A percentile compares a stretch with the other conserved stretches of the same genome.
These are phyloP conservation scores for Tachuris rubrigastra DNA, from an alignment of 2,113 vertebrate species.

Conservation along the genomic window DNA sequence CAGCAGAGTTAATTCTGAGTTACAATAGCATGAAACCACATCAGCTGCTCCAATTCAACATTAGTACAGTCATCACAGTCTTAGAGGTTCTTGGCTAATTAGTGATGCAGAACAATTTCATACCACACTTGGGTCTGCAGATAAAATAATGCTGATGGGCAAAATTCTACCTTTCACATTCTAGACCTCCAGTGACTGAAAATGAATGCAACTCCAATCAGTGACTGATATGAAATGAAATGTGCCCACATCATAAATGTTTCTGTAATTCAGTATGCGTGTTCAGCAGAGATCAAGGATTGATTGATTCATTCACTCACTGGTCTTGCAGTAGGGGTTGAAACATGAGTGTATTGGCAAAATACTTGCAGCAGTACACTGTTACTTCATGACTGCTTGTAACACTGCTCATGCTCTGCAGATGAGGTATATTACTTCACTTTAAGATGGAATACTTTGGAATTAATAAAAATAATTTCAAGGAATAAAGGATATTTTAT, in stretches of 20 bases:
- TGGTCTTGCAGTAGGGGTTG: background rate
- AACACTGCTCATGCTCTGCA: background rate
- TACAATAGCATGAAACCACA: background rate
- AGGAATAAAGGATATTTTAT: background rate
- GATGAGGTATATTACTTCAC: background rate
- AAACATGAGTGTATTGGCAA: background rate
- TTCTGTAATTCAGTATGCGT: background rate
- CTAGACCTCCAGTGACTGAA: background rate
- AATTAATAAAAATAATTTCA: background rate
- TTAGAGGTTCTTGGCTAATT: background rate
- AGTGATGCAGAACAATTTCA: background rate
- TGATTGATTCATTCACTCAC: background rate
- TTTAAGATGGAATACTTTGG: background rate
- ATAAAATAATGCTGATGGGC: background rate
- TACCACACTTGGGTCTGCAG: background rate
- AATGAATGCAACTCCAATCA: background rate
- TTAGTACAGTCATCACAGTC: background rate
- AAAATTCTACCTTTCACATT: background rate
- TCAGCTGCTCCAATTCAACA: background rate
- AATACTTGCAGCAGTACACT: background rate
- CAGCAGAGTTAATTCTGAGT: background rate
- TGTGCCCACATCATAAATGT: background rate
- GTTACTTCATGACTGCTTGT: background rate
- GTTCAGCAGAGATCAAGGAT: background rate
- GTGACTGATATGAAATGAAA: background rate